Percentiles rank a stretch among this genome's conserved stretches.
Conservation (phyloP, 1,140 invertebrate genomes). For the Ips typographus region DNA sequence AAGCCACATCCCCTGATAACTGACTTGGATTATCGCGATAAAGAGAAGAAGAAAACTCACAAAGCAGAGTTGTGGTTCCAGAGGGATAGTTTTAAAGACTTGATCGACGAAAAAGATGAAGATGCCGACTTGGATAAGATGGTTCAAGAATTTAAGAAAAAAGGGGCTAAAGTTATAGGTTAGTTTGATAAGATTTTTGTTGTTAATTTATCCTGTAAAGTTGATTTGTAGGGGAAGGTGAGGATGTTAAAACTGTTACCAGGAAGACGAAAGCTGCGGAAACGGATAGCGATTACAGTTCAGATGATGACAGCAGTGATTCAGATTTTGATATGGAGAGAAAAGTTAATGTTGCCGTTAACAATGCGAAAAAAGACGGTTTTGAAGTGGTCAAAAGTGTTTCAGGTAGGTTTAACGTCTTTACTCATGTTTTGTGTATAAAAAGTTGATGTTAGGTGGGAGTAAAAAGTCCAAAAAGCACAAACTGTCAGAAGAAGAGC, state of each 20-base stretch:
- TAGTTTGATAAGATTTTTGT: background rate
- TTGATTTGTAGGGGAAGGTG: conserved; percentile 30
- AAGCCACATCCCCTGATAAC: conserved; percentile 79
- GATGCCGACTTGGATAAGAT: conserved; percentile 84
- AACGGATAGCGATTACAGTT: conserved; percentile 46
- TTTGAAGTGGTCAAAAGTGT: conserved; percentile 69
- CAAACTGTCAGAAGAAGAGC: conserved; percentile 81
- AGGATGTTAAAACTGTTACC: background rate
- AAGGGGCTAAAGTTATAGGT: conserved; percentile 58
- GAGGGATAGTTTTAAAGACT: conserved; percentile 82
- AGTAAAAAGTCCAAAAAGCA: conserved; percentile 60
- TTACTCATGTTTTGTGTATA: background rate
- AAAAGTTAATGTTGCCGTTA: conserved; percentile 39
- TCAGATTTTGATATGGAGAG: conserved; percentile 67
- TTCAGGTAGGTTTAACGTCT: conserved; percentile 23
- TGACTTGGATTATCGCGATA: conserved; percentile 76
- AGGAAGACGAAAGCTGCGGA: conserved; percentile 37
- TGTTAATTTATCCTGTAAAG: background rate
- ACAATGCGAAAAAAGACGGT: conserved; percentile 57
- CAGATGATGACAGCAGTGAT: conserved; percentile 48
- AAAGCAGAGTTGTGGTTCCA: conserved; percentile 89
- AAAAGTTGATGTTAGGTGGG: conserved; percentile 15
- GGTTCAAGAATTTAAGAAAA: conserved; percentile 69
- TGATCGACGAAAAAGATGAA: conserved; percentile 83
- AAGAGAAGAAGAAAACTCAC: conserved; percentile 67